Evolutionary conservation across 2,113 vertebrate species (phyloP).

Genomic region (Malaclemys terrapin): DNA sequence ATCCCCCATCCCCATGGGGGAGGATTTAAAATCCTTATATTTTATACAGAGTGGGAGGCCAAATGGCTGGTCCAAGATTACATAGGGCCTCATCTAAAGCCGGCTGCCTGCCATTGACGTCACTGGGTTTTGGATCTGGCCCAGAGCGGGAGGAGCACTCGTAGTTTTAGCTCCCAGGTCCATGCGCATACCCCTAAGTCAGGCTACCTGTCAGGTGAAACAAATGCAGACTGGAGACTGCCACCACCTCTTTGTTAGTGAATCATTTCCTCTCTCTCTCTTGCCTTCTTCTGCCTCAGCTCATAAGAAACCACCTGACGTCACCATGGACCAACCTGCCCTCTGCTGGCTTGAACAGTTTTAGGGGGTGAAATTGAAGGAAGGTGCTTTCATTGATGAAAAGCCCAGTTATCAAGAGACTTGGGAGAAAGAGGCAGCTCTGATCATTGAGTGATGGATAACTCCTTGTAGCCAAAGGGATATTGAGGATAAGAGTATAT

Average conservation of each 20-base stretch:
- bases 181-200: not conserved
- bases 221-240: not conserved
- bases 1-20: not conserved
- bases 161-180: not conserved
- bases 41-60: not conserved
- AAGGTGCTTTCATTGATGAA: not conserved
- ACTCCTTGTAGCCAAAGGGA: not conserved
- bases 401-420: not conserved
- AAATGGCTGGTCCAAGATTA: not conserved
- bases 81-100: accelerated
- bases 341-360: not conserved
- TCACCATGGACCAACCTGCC: not conserved
- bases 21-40: not conserved
- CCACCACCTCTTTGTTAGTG: accelerated
- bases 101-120: not conserved
- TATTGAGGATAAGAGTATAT: not conserved
- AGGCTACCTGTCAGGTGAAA: not conserved
- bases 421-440: not conserved
- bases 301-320: not conserved
- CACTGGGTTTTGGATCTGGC: not conserved
- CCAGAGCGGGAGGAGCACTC: not conserved
- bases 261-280: not conserved
- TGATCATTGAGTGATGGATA: not conserved
- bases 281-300: not conserved
- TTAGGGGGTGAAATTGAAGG: not conserved